A percentile compares a stretch with the other conserved stretches of the same genome.
Evolutionary conservation across 1,140 invertebrate species (phyloP).

Genomic region (Heliconius hewitsoni): DNA sequence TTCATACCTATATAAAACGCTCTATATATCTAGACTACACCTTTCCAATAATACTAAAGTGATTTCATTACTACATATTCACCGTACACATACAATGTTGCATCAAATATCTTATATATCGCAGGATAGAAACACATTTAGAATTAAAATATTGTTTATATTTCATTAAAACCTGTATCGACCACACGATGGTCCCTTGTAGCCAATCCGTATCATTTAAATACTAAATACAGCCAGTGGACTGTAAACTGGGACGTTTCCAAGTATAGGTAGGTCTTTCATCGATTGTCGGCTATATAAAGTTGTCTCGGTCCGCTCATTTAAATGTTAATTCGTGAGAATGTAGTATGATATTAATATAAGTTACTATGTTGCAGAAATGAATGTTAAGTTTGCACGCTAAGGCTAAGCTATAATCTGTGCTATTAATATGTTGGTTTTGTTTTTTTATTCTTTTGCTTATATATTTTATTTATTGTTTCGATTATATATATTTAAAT

Average conservation of each 20-base stretch:
- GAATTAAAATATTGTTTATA: slow-evolving; percentile 58
- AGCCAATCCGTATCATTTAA: slow-evolving; percentile 10
- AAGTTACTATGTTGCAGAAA: slow-evolving; percentile 28
- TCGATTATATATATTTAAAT: not conserved
- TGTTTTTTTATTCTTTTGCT: not conserved
- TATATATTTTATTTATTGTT: not conserved
- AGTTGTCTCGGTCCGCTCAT: slow-evolving; percentile 76
- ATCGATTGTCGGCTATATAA: slow-evolving; percentile 61
- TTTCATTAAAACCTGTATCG: slow-evolving; percentile 52
- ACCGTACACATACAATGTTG: slow-evolving; percentile 53
- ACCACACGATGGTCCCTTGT: not conserved
- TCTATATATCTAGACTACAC: not conserved
- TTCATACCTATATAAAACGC: not conserved
- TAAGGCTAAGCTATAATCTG: not conserved
- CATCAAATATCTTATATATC: slow-evolving; percentile 49
- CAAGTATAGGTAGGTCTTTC: slow-evolving; percentile 40
- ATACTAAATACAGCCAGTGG: slow-evolving; percentile 33
- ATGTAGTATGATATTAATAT: slow-evolving; percentile 45
- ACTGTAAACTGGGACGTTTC: slow-evolving; percentile 29
- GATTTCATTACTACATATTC: slow-evolving; percentile 56
- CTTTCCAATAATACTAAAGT: slow-evolving; percentile 61
- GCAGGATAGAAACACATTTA: slow-evolving; percentile 25
- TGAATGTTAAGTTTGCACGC: not conserved
- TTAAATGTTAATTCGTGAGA: slow-evolving; percentile 76
- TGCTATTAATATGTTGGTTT: not conserved